These are phyloP conservation scores for Cyprinodon variegatus DNA, from an alignment of 2,113 vertebrate genomes.

Conservation along the genomic window DNA sequence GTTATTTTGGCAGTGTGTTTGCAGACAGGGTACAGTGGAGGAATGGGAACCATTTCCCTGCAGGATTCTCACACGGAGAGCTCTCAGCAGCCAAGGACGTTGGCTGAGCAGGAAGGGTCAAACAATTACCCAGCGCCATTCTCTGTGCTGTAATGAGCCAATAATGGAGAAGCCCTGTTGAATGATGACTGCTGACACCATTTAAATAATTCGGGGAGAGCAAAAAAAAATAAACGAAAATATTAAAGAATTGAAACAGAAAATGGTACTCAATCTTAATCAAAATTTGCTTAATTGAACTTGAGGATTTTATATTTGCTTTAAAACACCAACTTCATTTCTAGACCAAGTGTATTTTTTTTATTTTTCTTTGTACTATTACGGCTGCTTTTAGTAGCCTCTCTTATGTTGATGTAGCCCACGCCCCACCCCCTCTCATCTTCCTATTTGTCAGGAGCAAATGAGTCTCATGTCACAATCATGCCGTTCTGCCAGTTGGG, in stretches of 20 bases:
- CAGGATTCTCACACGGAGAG: slow-evolving; percentile 42
- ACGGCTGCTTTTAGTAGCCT: slow-evolving; percentile 11
- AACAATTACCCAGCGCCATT: slow-evolving; percentile 53
- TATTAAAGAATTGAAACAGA: slow-evolving; percentile 7
- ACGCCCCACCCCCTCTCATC: neutral
- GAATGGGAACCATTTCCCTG: slow-evolving; percentile 50
- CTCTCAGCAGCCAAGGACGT: slow-evolving; percentile 60
- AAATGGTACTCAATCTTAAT: slow-evolving; percentile 42
- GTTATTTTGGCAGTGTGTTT: slow-evolving; percentile 43
- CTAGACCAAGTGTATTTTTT: neutral
- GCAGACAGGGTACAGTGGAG: slow-evolving; percentile 47
- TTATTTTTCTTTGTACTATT: slow-evolving; percentile 15
- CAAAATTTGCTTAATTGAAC: slow-evolving; percentile 32
- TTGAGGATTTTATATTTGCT: slow-evolving; percentile 2
- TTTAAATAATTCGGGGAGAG: slow-evolving; percentile 33
- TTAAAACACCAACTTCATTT: slow-evolving; percentile 1
- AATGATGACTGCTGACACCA: slow-evolving; percentile 45
- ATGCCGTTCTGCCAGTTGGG: slow-evolving; percentile 28
- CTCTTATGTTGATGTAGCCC: slow-evolving; percentile 7
- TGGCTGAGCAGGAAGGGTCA: slow-evolving; percentile 57
- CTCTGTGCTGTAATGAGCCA: slow-evolving; percentile 56
- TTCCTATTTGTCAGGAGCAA: slow-evolving; percentile 36
- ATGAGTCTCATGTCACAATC: slow-evolving; percentile 42
- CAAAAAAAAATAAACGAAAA: slow-evolving; percentile 27
- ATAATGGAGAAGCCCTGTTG: slow-evolving; percentile 41